Evolutionary conservation across 2,888 invertebrate genomes (phyloP).

Genomic region (Papilio demoleus): DNA sequence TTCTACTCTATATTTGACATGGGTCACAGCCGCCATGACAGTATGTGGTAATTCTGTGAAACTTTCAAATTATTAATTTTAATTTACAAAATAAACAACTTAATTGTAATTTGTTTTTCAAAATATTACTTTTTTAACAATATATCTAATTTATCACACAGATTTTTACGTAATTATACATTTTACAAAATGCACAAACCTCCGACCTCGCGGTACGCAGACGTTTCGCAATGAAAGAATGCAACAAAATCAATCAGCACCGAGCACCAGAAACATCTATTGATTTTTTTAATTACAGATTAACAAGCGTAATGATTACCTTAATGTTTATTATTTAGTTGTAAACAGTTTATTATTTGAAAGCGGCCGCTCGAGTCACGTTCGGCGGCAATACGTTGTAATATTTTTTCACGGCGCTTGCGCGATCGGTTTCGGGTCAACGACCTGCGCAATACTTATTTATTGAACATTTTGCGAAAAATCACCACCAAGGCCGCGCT

Average conservation of each 20-base stretch:
- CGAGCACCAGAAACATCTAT: neutral
- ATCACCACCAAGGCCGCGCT: conserved; percentile 67
- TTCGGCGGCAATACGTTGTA: conserved; percentile 62
- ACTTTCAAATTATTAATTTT: too few relatives aligned
- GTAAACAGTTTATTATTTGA: conserved; percentile 14
- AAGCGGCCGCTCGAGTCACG: conserved; percentile 57
- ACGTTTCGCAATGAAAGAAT: conserved; percentile 4
- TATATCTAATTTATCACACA: too few relatives aligned
- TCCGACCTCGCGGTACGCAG: neutral
- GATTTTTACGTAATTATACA: too few relatives aligned
- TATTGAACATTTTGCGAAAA: conserved; percentile 69
- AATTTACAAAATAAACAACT: too few relatives aligned
- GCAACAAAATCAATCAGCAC: conserved; percentile 14
- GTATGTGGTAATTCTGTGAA: too few relatives aligned
- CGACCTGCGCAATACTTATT: conserved; percentile 65
- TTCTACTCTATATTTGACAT: too few relatives aligned
- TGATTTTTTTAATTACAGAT: conserved; percentile 30
- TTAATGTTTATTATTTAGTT: conserved; percentile 14
- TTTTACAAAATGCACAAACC: neutral
- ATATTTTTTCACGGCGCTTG: conserved; percentile 49
- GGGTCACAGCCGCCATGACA: too few relatives aligned
- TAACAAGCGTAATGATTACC: conserved; percentile 32
- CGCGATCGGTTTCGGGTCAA: conserved; percentile 58
- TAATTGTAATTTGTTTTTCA: too few relatives aligned
- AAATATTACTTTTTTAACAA: too few relatives aligned